phyloP scores from a whole-genome alignment of 1,140 invertebrate genomes.

The Bombus confusus region DNA sequence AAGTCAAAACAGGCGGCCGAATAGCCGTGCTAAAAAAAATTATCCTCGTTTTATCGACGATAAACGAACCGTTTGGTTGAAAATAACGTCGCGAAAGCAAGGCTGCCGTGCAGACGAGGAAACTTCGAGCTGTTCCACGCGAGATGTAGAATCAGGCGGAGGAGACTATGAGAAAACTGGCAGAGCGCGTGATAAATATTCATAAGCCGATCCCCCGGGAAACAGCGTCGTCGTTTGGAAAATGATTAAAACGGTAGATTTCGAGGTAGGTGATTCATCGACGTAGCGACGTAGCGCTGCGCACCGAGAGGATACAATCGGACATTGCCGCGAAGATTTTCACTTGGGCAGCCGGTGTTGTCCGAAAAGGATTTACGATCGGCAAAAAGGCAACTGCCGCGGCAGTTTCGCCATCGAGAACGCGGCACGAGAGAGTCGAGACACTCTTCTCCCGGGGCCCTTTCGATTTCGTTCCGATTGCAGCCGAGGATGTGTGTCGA shows the following conservation, averaged over 20 bases:
- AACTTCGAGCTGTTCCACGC: not conserved
- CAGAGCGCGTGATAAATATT: not conserved
- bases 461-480: slow-evolving; percentile 69
- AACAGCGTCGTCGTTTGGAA: not conserved
- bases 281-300: not conserved
- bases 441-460: slow-evolving; percentile 39
- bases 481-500: slow-evolving; percentile 43
- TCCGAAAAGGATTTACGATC: slow-evolving; percentile 67
- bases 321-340: slow-evolving; percentile 53
- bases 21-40: not conserved
- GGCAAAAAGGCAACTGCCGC: slow-evolving; percentile 47
- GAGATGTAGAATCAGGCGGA: not conserved
- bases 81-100: not conserved
- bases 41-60: not conserved
- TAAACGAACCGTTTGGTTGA: slow-evolving; percentile 8
- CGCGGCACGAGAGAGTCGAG: slow-evolving; percentile 48
- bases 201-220: too few relatives aligned
- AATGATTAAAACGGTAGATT: not conserved
- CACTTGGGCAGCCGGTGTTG: slow-evolving; percentile 38
- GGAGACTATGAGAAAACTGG: not conserved
- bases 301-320: not conserved
- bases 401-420: slow-evolving; percentile 59
- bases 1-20: not conserved
- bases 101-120: not conserved
- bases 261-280: slow-evolving; percentile 26